Evolutionary conservation across 2,797 vertebrate genomes (phyloP).

Genomic region (Trematomus bernacchii): DNA sequence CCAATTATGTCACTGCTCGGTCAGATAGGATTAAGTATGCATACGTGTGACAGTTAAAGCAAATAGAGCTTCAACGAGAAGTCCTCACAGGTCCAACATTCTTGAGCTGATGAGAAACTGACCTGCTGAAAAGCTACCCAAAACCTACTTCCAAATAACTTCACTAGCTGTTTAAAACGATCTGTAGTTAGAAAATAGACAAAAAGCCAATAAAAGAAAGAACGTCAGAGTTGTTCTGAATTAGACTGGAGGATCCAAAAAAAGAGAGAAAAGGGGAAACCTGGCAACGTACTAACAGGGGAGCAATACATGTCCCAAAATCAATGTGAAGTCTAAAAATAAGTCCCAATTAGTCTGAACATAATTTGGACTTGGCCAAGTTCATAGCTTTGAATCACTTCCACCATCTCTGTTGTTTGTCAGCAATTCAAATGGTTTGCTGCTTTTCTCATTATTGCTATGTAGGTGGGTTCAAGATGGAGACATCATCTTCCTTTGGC

Average conservation of each 20-base stretch:
- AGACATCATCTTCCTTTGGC: background rate
- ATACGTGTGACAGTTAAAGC: constrained; percentile 37
- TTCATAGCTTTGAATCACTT: constrained; percentile 6
- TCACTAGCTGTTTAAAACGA: background rate
- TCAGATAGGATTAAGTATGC: constrained; percentile 29
- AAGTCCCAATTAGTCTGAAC: constrained; percentile 12
- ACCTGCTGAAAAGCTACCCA: background rate
- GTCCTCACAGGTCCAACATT: background rate
- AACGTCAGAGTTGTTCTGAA: background rate
- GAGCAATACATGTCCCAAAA: constrained; percentile 3
- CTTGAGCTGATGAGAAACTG: background rate
- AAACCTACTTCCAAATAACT: background rate
- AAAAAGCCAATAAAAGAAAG: background rate
- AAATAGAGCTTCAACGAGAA: constrained; percentile 22
- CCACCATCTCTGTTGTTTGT: background rate
- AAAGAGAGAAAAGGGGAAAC: background rate
- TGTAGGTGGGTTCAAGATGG: constrained; percentile 1
- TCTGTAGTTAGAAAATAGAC: background rate
- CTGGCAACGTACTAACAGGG: background rate
- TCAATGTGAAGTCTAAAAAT: constrained; percentile 19
- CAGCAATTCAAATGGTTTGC: background rate
- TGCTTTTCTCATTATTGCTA: constrained; percentile 4
- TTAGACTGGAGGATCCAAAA: constrained; percentile 3
- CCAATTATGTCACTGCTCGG: constrained; percentile 48
- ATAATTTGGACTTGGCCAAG: background rate